Evolutionary conservation across 2,113 vertebrate genomes (phyloP), one percentile per base, ranked within the genome.

Genomic region (Passer domesticus): DNA sequence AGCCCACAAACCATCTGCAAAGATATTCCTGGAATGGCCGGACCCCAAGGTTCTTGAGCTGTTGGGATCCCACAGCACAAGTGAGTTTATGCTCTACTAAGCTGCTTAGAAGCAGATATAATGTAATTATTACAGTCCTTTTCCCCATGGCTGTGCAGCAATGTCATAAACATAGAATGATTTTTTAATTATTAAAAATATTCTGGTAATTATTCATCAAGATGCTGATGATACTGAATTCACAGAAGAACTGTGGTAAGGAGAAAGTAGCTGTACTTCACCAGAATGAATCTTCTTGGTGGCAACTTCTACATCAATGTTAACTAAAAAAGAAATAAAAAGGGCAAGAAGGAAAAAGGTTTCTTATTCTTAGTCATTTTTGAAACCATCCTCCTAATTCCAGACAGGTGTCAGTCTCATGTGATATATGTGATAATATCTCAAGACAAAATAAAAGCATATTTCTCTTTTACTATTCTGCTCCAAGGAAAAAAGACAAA

Each of bases 401-500:
- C 58, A 92, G n/a, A 23, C 39, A 89, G 46, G 22, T 49, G 22
- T 64, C 73, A 73, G 50, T 64, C 31, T 60, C 33, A 19, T 89
- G 28, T 86, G 86, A 75, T 19, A 56, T 47, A 78, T 41, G 33
- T 64, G 80, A 43, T 27, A 64, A 18, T 31, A 22, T 86, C 72
- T 90, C 60, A 43, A 49, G 68, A 81, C 28, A 50, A 75, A 68
- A 33, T 78, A 64, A 84, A 73, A 92, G 41, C 25, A 31, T 83
- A 49, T 49, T 74, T 86, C 47, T 95, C n/a, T 90, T 90, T 78
- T 67, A 50, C 85, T 86, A 30, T 52, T 89, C 66, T 93, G 41
- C 53, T 93, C 91, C 60, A 90, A 96, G 91, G 90, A 97, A 98
- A 90, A 83, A 96, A 97, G 92, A 98, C 97, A 97, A 97, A 97